Evolutionary conservation across 2,888 invertebrate species (phyloP), one percentile per base, ranked within the genome.

Genomic region (Drosophila leonis): DNA sequence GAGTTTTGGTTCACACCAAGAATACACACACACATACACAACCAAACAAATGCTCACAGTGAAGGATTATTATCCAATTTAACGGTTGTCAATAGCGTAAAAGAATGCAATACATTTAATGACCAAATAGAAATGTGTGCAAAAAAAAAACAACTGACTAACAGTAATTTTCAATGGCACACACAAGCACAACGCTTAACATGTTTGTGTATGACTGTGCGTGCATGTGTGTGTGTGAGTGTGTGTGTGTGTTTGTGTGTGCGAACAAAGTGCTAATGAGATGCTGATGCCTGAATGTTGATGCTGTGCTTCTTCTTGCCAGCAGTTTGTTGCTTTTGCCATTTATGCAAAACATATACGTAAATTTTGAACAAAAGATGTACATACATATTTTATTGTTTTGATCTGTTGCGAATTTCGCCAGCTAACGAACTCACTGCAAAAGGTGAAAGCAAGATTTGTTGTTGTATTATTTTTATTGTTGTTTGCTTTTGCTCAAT

Each of bases 121-220:
- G 63, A 57, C 62, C 46, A 72, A 75, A 60, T 51, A 57, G 35
- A 77, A 63, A 60, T 60, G 63, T 65, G 61, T 68, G 62, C 35
- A 57, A 62, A 71, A 61, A 64, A 61, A 63, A 62, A 65, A 61
- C 39, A 54, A 67, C 52, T 48, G 37, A 61, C 68, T 90, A 87
- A 87, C 86, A 88, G 86, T 87, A 87, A 71, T 88, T 87, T 90
- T 87, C 86, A 87, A 77, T 86, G 88, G 78, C 86, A 73, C 62
- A 60, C 61, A 75, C 61, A 49, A 57, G 27, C 24, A 31, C 41
- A 60, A 12, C 42, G 35, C 37, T 54, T 37, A 39, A 39, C 64
- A 51, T 29, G 69, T 57, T 44, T 44, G 62, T 61, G 60, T 56
- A 31, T 42, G 29, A 27, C n/a, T 62, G 41, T 63, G 44, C 42